Conservation (phyloP, 53 echinoderm and acorn worm species). For the Mesocentrotus franciscanus region DNA sequence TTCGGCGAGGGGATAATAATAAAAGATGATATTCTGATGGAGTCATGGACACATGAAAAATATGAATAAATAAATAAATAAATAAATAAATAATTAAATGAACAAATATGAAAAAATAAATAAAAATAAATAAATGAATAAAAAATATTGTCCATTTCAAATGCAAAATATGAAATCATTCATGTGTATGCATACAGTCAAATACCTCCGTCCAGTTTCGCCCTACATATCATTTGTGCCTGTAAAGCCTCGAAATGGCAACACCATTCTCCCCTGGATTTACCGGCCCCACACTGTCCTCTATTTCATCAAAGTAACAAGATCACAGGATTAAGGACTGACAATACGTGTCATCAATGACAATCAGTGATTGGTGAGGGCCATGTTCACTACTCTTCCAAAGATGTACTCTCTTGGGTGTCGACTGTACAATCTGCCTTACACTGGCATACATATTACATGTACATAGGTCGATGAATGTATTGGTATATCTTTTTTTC, state of each 20-base stretch:
- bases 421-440: neutral
- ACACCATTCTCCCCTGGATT: neutral
- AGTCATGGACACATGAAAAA: too few relatives aligned
- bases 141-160: neutral
- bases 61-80: too few relatives aligned
- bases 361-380: neutral
- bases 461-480: neutral
- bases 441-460: neutral
- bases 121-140: neutral
- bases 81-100: too few relatives aligned
- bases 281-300: neutral
- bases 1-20: too few relatives aligned
- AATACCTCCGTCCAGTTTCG: neutral
- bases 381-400: neutral
- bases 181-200: neutral
- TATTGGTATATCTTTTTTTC: neutral
- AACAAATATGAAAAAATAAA: too few relatives aligned
- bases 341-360: constrained; percentile 33
- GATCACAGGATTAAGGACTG: constrained; percentile 29
- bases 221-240: neutral
- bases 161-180: neutral
- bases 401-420: neutral
- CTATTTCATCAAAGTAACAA: constrained; percentile 27
- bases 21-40: too few relatives aligned
- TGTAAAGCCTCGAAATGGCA: neutral